Evolutionary conservation across 2,797 vertebrate species (phyloP).

Genomic region (Peromyscus melanophrys): DNA sequence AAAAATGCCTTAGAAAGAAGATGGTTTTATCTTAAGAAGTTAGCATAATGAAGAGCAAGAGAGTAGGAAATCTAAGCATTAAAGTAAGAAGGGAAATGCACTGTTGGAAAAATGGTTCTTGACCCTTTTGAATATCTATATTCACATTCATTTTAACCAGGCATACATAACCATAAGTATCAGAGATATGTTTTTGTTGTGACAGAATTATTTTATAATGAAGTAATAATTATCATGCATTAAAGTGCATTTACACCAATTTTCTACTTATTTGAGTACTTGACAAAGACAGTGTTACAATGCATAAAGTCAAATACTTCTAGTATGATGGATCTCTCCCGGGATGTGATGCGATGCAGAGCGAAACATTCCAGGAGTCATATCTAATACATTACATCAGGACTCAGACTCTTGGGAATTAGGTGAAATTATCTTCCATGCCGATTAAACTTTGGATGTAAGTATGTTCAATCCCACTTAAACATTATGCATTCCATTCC

Average conservation of each 20-base stretch:
- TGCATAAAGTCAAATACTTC: neutral
- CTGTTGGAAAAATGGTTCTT: neutral
- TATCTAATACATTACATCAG: conserved; percentile 50
- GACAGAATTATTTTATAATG: neutral
- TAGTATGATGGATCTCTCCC: conserved; percentile 28
- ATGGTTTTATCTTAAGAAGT: conserved; percentile 1
- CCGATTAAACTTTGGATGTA: conserved; percentile 21
- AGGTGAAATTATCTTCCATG: conserved; percentile 51
- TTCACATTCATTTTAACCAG: neutral
- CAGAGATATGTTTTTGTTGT: neutral
- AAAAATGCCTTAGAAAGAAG: neutral
- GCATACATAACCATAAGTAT: neutral
- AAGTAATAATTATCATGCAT: conserved; percentile 58
- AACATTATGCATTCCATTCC: too few relatives aligned
- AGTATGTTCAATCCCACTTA: neutral
- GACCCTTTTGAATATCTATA: conserved; percentile 1
- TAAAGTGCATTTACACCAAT: neutral
- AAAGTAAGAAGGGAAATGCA: neutral
- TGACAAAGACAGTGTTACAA: conserved; percentile 67
- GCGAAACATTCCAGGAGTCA: neutral
- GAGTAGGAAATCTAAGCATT: neutral
- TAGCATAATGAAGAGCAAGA: neutral
- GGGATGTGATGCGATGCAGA: neutral
- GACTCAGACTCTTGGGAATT: neutral
- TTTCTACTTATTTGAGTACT: conserved; percentile 18